A percentile compares a stretch with the other conserved stretches of the same genome.
Evolutionary conservation across 1,140 invertebrate species (phyloP).

Genomic region (Cydia splendana): DNA sequence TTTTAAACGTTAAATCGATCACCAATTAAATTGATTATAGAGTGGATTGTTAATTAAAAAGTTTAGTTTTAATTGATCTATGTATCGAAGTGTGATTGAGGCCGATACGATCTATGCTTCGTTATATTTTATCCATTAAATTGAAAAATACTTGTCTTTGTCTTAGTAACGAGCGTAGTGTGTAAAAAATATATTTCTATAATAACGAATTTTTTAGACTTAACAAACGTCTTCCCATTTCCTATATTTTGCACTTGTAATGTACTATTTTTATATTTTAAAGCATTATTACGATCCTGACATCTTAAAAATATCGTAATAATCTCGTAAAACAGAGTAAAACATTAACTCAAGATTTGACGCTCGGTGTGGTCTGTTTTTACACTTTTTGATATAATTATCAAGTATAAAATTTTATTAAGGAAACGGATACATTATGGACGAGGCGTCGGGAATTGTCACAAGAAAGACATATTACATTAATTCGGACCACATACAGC

Average conservation of each 20-base stretch:
- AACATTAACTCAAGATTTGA: not conserved
- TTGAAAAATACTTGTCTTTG: not conserved
- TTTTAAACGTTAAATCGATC: constrained; percentile 33
- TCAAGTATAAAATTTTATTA: constrained; percentile 61
- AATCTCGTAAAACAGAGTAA: not conserved
- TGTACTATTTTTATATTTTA: too few species aligned
- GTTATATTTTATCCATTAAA: not conserved
- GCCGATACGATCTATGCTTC: constrained; percentile 16
- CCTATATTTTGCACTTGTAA: too few species aligned
- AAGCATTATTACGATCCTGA: not conserved
- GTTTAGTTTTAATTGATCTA: constrained; percentile 32
- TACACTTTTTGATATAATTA: constrained; percentile 49
- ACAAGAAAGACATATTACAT: constrained; percentile 34
- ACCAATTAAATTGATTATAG: constrained; percentile 41
- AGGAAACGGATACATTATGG: constrained; percentile 53
- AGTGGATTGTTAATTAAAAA: constrained; percentile 42
- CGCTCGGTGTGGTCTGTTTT: constrained; percentile 41
- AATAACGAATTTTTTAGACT: too few species aligned
- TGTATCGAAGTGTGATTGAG: constrained; percentile 13
- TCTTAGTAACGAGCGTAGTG: not conserved
- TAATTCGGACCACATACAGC: not conserved
- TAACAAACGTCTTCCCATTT: too few species aligned
- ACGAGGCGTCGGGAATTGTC: constrained; percentile 37
- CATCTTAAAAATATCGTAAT: not conserved
- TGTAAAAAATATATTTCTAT: not conserved